These are phyloP conservation scores for Carettochelys insculpta DNA, from an alignment of 2,113 vertebrate species.

Conservation along the genomic window DNA sequence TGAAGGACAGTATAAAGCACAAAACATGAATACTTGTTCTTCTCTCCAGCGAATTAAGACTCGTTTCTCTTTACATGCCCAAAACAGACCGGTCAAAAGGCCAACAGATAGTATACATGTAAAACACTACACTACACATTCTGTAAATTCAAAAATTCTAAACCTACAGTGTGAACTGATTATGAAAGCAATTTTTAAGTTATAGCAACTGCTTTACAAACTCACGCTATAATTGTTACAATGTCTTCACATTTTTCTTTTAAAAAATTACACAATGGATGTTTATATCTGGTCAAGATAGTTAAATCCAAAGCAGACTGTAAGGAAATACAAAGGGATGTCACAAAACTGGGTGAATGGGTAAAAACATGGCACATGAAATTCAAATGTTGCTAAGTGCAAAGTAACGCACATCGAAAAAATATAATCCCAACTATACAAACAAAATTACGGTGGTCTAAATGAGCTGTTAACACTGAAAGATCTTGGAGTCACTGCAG, in stretches of 20 bases:
- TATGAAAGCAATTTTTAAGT: background rate
- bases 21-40: background rate
- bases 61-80: background rate
- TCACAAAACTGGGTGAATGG: background rate
- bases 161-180: background rate
- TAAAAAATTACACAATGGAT: background rate
- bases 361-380: background rate
- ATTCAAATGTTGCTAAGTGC: background rate
- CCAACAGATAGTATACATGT: accelerated
- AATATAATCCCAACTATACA: background rate
- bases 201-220: background rate
- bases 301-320: background rate
- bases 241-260: background rate
- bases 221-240: background rate
- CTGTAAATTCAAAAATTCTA: background rate
- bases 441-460: background rate
- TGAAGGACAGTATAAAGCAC: background rate
- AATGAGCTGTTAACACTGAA: background rate
- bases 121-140: background rate
- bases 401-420: background rate
- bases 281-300: background rate
- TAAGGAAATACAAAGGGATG: background rate
- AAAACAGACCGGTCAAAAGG: background rate
- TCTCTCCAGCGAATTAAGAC: background rate
- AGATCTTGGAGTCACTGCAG: background rate